Base-by-base conservation (phyloP, 2,113 vertebrate genomes). In the Phylloscopus whistleri region DNA sequence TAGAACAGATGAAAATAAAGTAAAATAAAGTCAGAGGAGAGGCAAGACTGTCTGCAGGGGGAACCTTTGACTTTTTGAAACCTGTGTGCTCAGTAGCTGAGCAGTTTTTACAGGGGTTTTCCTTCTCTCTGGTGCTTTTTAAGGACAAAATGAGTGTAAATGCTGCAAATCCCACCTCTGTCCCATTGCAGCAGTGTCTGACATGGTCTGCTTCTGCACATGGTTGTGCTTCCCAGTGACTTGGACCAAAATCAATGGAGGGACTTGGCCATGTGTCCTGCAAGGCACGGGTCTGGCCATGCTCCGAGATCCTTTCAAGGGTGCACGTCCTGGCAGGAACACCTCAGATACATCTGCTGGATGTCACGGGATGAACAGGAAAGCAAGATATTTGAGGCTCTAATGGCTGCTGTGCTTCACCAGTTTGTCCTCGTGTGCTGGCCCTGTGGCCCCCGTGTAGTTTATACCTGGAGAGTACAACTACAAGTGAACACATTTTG, bases 211-310 rank as follows among this genome's bases (percentile, higher is more conserved):
- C 23, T 30, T 44, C 55, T 88, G 72, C 75, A 52, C 0, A 1
- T 3, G 6, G 11, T 19, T 78, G 52, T 67, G 44, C 74, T 86
- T 88, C 43, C 48, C 28, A 44, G 78, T 85, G 75, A 63, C 81
- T 85, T 95, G 95, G 87, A 91, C 75, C 43, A 64, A 70, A 91
- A 77, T 91, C 84, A 94, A 18, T 55, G 55, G 53, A 88, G 28
- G 24, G 35, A 90, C 85, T 94, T 92, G 79, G 84, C 78, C 4
- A 6, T 17, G 63, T 4, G 4, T 84, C 64, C 75, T 83, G 72
- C 48, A 44, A 35, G 63, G 74, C 78, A 69, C 0, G 0, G 59
- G 24, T 55, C 56, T 97, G 85, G 87, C 92, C 59, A 21, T 1
- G 5, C 51, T 91, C 72, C 24, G 44, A 58, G 44, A n/a, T 69